Base-by-base conservation (phyloP, 1,140 invertebrate species). In the Philaenus spumarius region DNA sequence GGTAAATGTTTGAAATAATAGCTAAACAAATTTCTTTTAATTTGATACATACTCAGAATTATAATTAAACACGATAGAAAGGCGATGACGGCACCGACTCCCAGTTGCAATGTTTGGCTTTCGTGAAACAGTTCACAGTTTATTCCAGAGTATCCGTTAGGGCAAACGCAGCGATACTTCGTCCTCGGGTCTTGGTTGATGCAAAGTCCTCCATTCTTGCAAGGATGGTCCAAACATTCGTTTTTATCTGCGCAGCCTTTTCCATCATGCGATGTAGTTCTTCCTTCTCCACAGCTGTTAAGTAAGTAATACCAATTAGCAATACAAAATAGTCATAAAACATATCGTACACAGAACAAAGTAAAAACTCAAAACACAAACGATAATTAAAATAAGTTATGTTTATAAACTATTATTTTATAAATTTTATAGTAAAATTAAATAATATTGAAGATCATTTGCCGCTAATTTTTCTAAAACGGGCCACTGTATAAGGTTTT, bases 11-110 rank as follows among this genome's bases (percentile, higher is more conserved):
- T n/a, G n/a, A n/a, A n/a, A n/a, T n/a, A n/a, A n/a, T n/a, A n/a
- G n/a, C n/a, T n/a, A n/a, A n/a, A n/a, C n/a, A n/a, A n/a, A n/a
- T n/a, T n/a, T n/a, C n/a, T n/a, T n/a, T n/a, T n/a, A n/a, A n/a
- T n/a, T n/a, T n/a, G n/a, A n/a, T n/a, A n/a, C 86, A 89, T 82
- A 95, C 93, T 90, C 70, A 95, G 83, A 73, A 95, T 94, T 71
- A 93, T 90, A 69, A 95, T 80, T 61, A 95, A 84, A 76, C 91
- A 95, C 72, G 95, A 89, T 69, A 95, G 79, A 71, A 95, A 95
- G 62, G 91, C 89, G 43, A 91, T 90, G 61, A 95, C 75, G 46
- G 92, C 93, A 55, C 91, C 92, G 87, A 93, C 91, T 75, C 90
- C 91, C 54, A 95, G 81, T 71, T 93, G 90, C 59, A 95, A 78